Percentiles rank a stretch among this genome's conserved stretches.
phyloP scores from a whole-genome alignment of 1,140 invertebrate genomes.

The Centruroides sculpturatus region DNA sequence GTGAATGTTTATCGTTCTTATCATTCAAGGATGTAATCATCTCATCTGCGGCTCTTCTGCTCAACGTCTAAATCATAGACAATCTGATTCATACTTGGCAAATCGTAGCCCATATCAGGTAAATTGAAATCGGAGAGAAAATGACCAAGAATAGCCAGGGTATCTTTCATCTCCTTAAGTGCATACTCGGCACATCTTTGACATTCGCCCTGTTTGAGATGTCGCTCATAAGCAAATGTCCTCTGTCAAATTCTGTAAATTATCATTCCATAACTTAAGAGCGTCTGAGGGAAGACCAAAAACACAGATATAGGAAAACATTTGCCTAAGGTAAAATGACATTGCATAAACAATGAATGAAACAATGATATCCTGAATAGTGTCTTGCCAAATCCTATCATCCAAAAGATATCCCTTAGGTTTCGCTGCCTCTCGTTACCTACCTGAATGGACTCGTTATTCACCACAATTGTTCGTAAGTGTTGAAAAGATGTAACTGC shows the following conservation, averaged over 20 bases:
- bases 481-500: too few relatives aligned
- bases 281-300: not conserved
- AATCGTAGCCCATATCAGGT: not conserved
- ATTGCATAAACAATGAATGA: not conserved
- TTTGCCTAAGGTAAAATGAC: not conserved
- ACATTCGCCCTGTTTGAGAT: too few relatives aligned
- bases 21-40: not conserved
- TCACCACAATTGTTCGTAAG: conserved; percentile 12
- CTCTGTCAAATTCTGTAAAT: not conserved
- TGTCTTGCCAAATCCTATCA: not conserved
- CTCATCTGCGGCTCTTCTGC: too few relatives aligned
- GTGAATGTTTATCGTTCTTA: not conserved
- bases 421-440: not conserved
- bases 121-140: not conserved
- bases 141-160: not conserved
- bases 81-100: not conserved
- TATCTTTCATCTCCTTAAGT: not conserved
- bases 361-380: not conserved
- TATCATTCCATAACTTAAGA: not conserved
- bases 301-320: conserved; percentile 1
- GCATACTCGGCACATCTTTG: not conserved
- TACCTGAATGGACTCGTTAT: not conserved
- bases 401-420: too few relatives aligned
- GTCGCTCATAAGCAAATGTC: not conserved
- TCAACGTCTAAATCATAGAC: too few relatives aligned